Evolutionary conservation across 1,140 invertebrate genomes (phyloP).

Genomic region (Neomicropteryx cornuta): DNA sequence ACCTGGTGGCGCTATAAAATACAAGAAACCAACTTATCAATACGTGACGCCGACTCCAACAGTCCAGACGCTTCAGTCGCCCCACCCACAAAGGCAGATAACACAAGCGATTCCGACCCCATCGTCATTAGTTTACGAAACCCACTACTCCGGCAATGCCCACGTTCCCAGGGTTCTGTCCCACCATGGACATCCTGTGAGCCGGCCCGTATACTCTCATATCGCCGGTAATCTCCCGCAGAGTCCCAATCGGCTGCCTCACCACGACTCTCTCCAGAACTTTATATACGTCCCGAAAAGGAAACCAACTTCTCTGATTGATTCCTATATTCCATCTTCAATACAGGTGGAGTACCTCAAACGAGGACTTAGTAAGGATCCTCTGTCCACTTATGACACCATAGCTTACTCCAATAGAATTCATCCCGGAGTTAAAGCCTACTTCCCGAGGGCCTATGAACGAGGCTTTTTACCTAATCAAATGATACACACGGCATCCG

Average conservation of each 20-base stretch:
- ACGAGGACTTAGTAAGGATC: conserved; percentile 31
- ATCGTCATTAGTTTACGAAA: neutral
- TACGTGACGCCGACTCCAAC: neutral
- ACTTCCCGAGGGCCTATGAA: conserved; percentile 29
- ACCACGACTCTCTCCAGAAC: conserved; percentile 1
- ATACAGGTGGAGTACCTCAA: conserved; percentile 36
- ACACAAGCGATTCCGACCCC: conserved; percentile 2
- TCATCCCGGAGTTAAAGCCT: conserved; percentile 16
- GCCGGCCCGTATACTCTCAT: conserved; percentile 12
- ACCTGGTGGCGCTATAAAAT: too few species aligned
- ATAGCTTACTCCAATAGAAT: conserved; percentile 22
- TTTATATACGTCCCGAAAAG: conserved; percentile 15
- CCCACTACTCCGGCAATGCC: too few species aligned
- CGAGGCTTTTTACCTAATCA: conserved; percentile 37
- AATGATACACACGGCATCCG: conserved; percentile 30
- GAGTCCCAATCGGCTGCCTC: conserved; percentile 6
- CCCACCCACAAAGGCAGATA: conserved; percentile 5
- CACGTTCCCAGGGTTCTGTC: conserved; percentile 11
- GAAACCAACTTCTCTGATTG: conserved; percentile 30
- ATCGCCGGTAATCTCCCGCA: conserved; percentile 14
- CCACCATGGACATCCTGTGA: conserved; percentile 11
- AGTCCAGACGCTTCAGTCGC: neutral
- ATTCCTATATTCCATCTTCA: conserved; percentile 36
- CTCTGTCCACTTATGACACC: conserved; percentile 29
- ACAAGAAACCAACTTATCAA: too few species aligned